Evolutionary conservation across 2,888 invertebrate genomes (phyloP), one percentile per base, ranked within the genome.

Genomic region (Epirrita christyi): DNA sequence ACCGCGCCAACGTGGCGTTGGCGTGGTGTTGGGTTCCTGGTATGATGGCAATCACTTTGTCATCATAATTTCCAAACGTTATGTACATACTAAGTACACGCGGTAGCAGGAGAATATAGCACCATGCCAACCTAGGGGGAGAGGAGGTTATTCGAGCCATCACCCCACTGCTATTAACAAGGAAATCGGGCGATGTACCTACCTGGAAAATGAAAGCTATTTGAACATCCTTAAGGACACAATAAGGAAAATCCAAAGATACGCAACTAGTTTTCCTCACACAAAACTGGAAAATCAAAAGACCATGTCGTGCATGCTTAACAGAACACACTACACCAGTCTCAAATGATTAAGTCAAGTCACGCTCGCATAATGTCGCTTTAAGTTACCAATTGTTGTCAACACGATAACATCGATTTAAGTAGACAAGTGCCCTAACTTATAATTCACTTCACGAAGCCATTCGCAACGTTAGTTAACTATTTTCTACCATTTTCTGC

Each of bases 351-450:
- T 50, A 41, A 43, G 8, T 51, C 52, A 40, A 44, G 34, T 48
- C 57, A 58, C 57, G 57, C 43, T 29, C 38, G 15, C 44, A 55
- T 55, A 59, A 59, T 42, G 50, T 46, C 46, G 36, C 48, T 59
- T 53, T 54, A 59, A 59, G 45, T 54, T 59, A 49, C 45, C 54
- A 32, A 54, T 59, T 41, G 49, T 45, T 59, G 59, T 54, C 54
- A 54, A 50, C 54, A 50, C 44, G 49, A 59, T 54, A 54, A 59
- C 49, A 46, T 59, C 49, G 45, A 53, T 53, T 42, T 46, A 54
- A 54, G 49, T 21, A 50, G 37, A 49, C 55, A 50, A 21, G 28
- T 40, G 13, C 34, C 36, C 53, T 41, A 21, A 45, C 42, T 59
- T 47, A 46, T 32, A 34, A 54, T 59, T 59, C 50, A 54, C 38